These are phyloP conservation scores for Acropternis orthonyx DNA, from an alignment of 2,797 vertebrate genomes.

Conservation along the genomic window DNA sequence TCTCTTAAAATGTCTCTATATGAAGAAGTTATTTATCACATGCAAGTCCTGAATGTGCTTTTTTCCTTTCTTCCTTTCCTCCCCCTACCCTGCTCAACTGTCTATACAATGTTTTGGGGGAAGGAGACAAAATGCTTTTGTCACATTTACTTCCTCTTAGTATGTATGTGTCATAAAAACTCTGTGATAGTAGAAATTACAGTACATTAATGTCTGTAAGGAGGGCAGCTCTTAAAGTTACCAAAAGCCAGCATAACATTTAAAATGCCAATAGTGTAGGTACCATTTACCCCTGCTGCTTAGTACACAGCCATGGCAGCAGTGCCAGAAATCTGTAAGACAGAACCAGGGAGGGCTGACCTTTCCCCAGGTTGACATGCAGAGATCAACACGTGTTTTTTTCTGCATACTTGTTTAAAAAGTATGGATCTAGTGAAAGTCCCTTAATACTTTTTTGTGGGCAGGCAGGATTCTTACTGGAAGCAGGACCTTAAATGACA, in stretches of 20 bases:
- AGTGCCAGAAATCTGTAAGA: not conserved
- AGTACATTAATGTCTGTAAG: not conserved
- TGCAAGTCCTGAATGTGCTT: not conserved
- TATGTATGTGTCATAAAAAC: not conserved
- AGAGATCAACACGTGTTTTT: not conserved
- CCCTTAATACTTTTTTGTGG: not conserved
- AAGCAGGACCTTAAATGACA: not conserved
- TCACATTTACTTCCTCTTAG: not conserved
- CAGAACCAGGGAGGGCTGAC: not conserved
- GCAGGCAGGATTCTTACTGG: not conserved
- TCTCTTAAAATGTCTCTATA: not conserved
- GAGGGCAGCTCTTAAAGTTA: not conserved
- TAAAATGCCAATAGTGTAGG: not conserved
- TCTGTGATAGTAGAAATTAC: not conserved
- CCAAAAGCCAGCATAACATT: not conserved
- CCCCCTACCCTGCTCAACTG: not conserved
- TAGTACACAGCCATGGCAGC: rapidly evolving
- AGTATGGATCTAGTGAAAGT: not conserved
- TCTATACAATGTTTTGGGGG: not conserved
- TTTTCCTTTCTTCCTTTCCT: not conserved
- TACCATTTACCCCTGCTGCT: not conserved
- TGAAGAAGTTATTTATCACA: not conserved
- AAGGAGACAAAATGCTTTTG: not conserved
- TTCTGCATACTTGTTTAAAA: not conserved
- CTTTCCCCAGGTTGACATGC: not conserved